Percentiles rank a stretch among this genome's conserved stretches.
Conservation (phyloP, 2,888 invertebrate genomes). For the Iphiclides podalirius region DNA sequence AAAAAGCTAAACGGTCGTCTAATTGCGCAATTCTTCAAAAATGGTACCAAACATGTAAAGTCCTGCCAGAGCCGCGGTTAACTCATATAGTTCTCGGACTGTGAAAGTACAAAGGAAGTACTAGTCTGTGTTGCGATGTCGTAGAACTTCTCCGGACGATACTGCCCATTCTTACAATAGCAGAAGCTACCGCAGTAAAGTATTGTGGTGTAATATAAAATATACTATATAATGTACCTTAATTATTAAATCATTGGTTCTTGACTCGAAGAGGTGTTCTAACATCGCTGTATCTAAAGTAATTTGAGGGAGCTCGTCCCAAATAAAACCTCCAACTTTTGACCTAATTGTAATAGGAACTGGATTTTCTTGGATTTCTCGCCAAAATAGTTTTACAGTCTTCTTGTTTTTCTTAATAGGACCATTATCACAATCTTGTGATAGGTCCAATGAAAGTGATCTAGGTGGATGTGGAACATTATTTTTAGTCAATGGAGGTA, state of each 20-base stretch:
- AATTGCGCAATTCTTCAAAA: too few relatives aligned
- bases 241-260: conserved; percentile 95
- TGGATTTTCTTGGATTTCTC: conserved; percentile 92
- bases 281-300: conserved; percentile 94
- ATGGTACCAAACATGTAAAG: too few relatives aligned
- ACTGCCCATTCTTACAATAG: too few relatives aligned
- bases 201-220: too few relatives aligned
- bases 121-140: too few relatives aligned
- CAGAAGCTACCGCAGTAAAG: too few relatives aligned
- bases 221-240: conserved; percentile 85
- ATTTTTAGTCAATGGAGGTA: conserved; percentile 63
- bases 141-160: too few relatives aligned
- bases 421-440: conserved; percentile 67
- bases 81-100: too few relatives aligned
- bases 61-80: too few relatives aligned
- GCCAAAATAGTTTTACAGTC: conserved; percentile 99
- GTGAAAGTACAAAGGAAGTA: too few relatives aligned
- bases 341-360: conserved; percentile 69
- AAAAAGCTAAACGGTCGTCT: too few relatives aligned
- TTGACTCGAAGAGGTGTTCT: conserved; percentile 97
- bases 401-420: conserved; percentile 93
- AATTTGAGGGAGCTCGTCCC: conserved; percentile 94
- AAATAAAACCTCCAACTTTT: conserved; percentile 87
- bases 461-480: conserved; percentile 62
- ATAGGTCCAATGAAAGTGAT: conserved; percentile 50